Evolutionary conservation across 2,888 invertebrate species (phyloP), one percentile per base, ranked within the genome.

Genomic region (Marronus borbonicus): DNA sequence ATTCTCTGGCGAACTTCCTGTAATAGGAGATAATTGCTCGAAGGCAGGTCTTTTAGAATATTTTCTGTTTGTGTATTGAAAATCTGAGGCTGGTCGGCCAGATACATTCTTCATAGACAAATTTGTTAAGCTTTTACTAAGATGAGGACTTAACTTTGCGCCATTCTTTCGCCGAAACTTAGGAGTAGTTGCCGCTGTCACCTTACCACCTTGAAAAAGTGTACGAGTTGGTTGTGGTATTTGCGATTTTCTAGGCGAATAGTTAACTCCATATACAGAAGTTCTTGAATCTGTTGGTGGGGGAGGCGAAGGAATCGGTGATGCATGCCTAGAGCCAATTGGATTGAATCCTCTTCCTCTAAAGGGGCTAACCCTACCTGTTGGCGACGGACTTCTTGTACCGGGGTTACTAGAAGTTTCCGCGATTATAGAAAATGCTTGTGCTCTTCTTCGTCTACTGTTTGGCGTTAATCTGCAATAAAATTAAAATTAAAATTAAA

Each of bases 271-370:
- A 44, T 52, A 28, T 78, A 75, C 75, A 28, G 78, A 64, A 55
- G 69, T 65, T 24, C 80, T 52, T 31, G 72, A 36, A 20, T 82
- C 81, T 14, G 44, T 12, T 44, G 79, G 80, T 12, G 81, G 81
- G 1, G 82, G 81, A 31, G 87, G 88, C 8, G 87, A 86, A 1
- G 85, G 85, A 44, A 83, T 80, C 12, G 89, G 88, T 2, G 88
- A 88, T 7, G 85, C 88, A 81, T 87, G 88, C 3, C 89, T 82
- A 2, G 89, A 89, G 8, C 89, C 88, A 8, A 82, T 75, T 0
- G 89, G 87, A 81, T 89, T 89, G 81, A 89, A 89, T 4, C 89
- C 89, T 24, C 87, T 84, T 12, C 89, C 89, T 70, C 87, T 85
- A 79, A 89, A 89, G 0, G 89, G 89, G 78, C 88, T 89, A 12